Evolutionary conservation across 1,140 invertebrate species (phyloP).

Genomic region (Popillia japonica): DNA sequence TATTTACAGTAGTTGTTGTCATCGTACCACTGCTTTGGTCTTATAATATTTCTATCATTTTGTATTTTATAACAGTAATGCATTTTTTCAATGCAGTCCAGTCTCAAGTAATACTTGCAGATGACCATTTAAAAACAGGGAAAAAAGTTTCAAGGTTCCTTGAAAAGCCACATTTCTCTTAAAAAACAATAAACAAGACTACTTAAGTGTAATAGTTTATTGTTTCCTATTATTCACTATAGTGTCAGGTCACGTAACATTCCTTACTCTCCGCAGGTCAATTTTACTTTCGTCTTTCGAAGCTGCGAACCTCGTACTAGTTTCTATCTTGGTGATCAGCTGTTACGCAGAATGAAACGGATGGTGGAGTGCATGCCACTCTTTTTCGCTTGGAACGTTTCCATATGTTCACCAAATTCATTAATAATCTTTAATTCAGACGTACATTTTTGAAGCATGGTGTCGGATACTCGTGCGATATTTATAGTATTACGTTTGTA

Average conservation of each 20-base stretch:
- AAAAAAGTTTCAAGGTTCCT: too few species aligned
- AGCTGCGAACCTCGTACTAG: constrained; percentile 13
- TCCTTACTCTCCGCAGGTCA: constrained; percentile 1
- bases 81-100: too few species aligned
- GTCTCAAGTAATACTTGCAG: too few species aligned
- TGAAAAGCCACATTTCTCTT: too few species aligned
- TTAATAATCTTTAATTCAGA: constrained; percentile 33
- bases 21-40: too few species aligned
- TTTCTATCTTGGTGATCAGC: constrained; percentile 31
- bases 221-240: too few species aligned
- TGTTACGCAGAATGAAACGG: constrained; percentile 28
- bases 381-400: constrained; percentile 30
- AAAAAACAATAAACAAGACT: too few species aligned
- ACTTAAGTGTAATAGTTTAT: too few species aligned
- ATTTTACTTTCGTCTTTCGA: constrained; percentile 26
- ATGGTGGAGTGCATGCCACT: constrained; percentile 19
- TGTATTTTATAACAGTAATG: too few species aligned
- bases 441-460: background rate
- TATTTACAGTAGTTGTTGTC: too few species aligned
- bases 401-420: constrained; percentile 24
- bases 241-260: background rate
- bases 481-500: background rate
- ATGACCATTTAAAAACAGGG: too few species aligned
- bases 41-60: too few species aligned
- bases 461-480: background rate